Evolutionary conservation across 2,888 invertebrate genomes (phyloP).

Genomic region (Coelopa pilipes): DNA sequence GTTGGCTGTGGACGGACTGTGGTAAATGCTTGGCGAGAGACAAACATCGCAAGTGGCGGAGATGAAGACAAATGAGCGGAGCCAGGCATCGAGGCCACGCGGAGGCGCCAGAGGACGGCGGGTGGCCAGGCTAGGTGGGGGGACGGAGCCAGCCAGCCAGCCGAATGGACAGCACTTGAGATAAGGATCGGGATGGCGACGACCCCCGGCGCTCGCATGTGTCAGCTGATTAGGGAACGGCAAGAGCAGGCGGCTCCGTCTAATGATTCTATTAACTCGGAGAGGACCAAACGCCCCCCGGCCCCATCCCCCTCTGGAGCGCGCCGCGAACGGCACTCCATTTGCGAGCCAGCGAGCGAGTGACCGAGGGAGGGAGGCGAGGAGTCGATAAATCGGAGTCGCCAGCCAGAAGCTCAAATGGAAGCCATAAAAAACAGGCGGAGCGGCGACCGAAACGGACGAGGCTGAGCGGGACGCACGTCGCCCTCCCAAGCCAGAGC

Average conservation of each 20-base stretch:
- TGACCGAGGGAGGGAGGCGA: too few species aligned
- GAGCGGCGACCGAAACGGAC: background rate
- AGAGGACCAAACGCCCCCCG: background rate
- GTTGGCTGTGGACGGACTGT: too few species aligned
- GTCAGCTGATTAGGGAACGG: constrained; percentile 29
- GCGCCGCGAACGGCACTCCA: constrained; percentile 9
- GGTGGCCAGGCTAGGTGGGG: background rate
- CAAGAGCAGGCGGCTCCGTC: constrained; percentile 15
- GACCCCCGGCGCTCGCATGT: constrained; percentile 23
- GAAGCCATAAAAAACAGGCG: constrained; percentile 12
- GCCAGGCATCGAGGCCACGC: too few species aligned
- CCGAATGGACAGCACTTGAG: constrained; percentile 10
- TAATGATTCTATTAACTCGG: constrained; percentile 28
- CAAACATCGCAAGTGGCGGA: too few species aligned
- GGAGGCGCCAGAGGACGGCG: too few species aligned
- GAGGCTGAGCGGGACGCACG: too few species aligned
- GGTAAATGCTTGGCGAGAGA: too few species aligned
- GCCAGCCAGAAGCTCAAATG: constrained; percentile 3
- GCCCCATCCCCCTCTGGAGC: background rate
- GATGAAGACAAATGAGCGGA: too few species aligned
- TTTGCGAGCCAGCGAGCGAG: too few species aligned
- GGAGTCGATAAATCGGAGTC: constrained; percentile 8
- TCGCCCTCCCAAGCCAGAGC: too few species aligned
- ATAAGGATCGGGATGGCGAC: background rate
- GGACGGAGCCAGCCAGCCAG: too few species aligned